Conservation (phyloP, 2,797 vertebrate genomes). For the Malacoraja senta region DNA sequence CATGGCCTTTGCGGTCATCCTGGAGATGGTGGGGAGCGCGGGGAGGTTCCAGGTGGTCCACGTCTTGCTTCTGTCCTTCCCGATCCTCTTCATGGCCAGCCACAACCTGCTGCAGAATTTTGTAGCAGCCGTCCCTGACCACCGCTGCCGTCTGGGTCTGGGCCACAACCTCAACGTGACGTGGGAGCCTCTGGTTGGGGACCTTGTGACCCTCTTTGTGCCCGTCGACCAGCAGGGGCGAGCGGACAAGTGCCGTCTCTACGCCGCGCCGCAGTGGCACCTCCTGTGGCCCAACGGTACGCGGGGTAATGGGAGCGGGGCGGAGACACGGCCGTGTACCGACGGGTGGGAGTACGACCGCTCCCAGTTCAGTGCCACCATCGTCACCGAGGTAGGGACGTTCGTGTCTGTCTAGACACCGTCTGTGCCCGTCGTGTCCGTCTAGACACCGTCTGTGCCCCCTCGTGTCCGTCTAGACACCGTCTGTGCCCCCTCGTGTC, state of each 20-base stretch:
- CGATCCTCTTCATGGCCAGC: conserved; percentile 72
- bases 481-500: no score
- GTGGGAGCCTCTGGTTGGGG: conserved; percentile 38
- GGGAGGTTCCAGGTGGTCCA: conserved; percentile 75
- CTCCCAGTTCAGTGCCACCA: conserved; percentile 53
- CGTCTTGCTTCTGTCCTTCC: conserved; percentile 60
- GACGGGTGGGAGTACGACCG: conserved; percentile 73
- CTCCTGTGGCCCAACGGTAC: conserved; percentile 57
- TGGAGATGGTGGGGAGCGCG: conserved; percentile 69
- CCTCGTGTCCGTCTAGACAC: no score
- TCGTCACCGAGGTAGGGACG: not conserved
- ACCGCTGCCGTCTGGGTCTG: conserved; percentile 55
- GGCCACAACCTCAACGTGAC: conserved; percentile 50
- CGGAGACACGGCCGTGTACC: conserved; percentile 57
- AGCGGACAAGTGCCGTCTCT: conserved; percentile 61
- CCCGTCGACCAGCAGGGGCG: conserved; percentile 53
- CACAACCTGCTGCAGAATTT: conserved; percentile 89
- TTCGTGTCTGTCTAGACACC: no score
- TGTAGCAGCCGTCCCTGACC: conserved; percentile 57
- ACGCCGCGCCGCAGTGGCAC: conserved; percentile 62
- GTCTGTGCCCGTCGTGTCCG: no score
- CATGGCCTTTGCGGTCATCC: conserved; percentile 72
- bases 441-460: no score
- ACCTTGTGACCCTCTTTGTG: conserved; percentile 53
- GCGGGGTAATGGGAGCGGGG: accelerated